Evolutionary conservation across 2,797 vertebrate species (phyloP).

Genomic region (Clarias pachynema): DNA sequence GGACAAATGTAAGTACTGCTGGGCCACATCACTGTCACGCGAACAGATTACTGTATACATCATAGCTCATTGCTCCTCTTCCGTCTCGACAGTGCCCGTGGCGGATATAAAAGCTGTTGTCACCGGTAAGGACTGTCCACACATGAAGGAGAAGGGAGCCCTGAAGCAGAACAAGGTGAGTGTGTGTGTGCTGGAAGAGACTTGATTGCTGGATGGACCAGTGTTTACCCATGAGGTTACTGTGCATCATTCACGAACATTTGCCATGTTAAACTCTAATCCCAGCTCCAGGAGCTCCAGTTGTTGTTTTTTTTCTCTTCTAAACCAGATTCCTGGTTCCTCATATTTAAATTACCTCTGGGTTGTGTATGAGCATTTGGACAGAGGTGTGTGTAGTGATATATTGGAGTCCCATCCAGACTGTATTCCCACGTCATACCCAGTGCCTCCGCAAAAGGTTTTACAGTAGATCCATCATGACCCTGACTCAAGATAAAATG

Average conservation of each 20-base stretch:
- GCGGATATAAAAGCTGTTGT: conserved; percentile 99
- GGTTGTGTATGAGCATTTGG: background rate
- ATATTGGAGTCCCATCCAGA: background rate
- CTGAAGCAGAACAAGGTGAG: conserved; percentile 98
- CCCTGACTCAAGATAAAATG: background rate
- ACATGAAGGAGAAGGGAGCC: conserved; percentile 99
- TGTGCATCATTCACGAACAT: background rate
- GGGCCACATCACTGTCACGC: background rate
- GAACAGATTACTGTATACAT: background rate
- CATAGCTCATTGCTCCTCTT: conserved; percentile 16
- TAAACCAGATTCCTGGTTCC: background rate
- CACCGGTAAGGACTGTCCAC: conserved; percentile 98
- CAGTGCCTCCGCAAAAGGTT: background rate
- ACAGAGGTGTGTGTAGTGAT: background rate
- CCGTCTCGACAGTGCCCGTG: conserved; percentile 87
- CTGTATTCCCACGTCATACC: background rate
- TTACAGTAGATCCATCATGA: background rate
- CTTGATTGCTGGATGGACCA: background rate
- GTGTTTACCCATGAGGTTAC: background rate
- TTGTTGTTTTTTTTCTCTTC: background rate
- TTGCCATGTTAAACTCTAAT: background rate
- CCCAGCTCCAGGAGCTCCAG: background rate
- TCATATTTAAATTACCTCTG: background rate
- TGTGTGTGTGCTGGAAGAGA: background rate
- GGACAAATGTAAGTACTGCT: conserved; percentile 90